Evolutionary conservation across 2,797 vertebrate species (phyloP).

Genomic region (Bothrops alternatus): DNA sequence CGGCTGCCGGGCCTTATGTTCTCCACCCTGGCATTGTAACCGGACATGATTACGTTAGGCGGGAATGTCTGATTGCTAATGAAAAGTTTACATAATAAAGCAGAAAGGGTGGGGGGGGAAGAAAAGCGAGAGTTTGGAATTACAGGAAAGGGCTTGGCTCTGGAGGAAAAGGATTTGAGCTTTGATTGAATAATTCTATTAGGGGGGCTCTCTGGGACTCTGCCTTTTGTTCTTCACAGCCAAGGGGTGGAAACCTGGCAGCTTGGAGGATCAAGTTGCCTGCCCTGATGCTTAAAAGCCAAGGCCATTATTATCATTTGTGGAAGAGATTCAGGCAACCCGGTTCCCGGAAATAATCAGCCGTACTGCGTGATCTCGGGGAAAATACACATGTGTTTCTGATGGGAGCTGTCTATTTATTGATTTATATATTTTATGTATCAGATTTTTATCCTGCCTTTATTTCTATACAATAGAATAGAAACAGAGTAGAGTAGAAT

Average conservation of each 20-base stretch:
- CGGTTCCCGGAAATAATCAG: not conserved
- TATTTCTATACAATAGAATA: too few species aligned
- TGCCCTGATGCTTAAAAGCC: conserved; percentile 55
- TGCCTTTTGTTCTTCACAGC: conserved; percentile 57
- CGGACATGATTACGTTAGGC: conserved; percentile 74
- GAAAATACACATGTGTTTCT: too few species aligned
- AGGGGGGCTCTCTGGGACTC: conserved; percentile 59
- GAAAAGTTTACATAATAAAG: conserved; percentile 75
- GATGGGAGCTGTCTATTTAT: too few species aligned
- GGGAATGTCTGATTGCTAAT: conserved; percentile 73
- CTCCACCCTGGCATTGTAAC: conserved; percentile 71
- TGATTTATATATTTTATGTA: too few species aligned
- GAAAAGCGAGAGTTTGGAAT: conserved; percentile 51
- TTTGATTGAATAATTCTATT: conserved; percentile 76
- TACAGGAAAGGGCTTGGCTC: conserved; percentile 69
- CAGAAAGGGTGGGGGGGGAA: not conserved
- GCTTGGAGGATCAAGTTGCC: conserved; percentile 68
- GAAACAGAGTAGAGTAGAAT: too few species aligned
- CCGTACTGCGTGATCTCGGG: too few species aligned
- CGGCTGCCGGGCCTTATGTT: conserved; percentile 70
- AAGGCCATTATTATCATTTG: conserved; percentile 66
- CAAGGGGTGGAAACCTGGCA: conserved; percentile 62
- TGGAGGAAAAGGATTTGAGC: conserved; percentile 65
- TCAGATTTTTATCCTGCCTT: too few species aligned
- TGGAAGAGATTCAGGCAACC: conserved; percentile 33